Evolutionary conservation across 2,888 invertebrate genomes (phyloP), one percentile per base, ranked within the genome.

Genomic region (Apodemia duryi): DNA sequence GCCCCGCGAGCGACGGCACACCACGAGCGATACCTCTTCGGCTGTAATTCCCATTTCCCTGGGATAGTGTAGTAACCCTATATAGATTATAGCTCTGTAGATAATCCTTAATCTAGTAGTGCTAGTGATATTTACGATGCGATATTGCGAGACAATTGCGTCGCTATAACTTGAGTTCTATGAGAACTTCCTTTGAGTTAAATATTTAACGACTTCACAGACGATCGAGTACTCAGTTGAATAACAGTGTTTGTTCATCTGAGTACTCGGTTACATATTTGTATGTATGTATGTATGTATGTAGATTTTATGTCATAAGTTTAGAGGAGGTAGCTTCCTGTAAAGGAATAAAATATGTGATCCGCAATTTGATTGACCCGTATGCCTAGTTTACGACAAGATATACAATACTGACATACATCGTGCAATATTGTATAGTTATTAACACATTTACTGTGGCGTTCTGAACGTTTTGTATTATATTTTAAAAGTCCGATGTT

Each of bases 391-490:
- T 80, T 80, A 80, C 80, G 78, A 78, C 81, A 81, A 74, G 74
- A 80, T 83, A 82, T 87, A 88, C 86, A 82, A 88, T 87, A 86
- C 81, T 83, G 80, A 81, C 85, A 83, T 84, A 86, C 84, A 81
- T 81, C 84, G 91, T 91, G 91, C 91, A 91, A 93, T 93, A 93
- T 88, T 93, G 92, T 88, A 85, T 88, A 86, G 82, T 82, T 78
- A 82, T 70, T 79, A 82, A 86, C 80, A 86, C 81, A 86, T 86
- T 84, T 86, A 84, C 87, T 84, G 69, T 88, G 88, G 88, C 91
- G 91, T 91, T 91, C 88, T 91, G 88, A 91, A 91, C 89, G 91
- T 91, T 90, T 84, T 89, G 88, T 90, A 89, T 85, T 87, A 88
- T 88, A 88, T 84, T 85, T 84, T 88, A 86, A 83, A 91, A 91